phyloP scores from a whole-genome alignment of 1,140 invertebrate genomes.

The Drosophila orena region DNA sequence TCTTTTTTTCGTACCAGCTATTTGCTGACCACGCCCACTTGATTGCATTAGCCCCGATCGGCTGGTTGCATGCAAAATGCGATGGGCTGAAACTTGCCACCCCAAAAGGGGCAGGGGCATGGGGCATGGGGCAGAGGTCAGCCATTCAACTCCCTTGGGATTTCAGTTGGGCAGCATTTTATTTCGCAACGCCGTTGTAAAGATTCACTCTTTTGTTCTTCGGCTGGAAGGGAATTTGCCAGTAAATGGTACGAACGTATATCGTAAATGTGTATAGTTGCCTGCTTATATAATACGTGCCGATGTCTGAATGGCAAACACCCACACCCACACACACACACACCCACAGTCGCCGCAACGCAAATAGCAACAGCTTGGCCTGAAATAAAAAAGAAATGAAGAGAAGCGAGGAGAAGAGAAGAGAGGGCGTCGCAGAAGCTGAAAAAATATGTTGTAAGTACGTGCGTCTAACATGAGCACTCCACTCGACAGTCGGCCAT shows the following conservation, averaged over 20 bases:
- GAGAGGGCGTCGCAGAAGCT: constrained; percentile 20
- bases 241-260: constrained; percentile 7
- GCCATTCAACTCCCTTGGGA: constrained; percentile 23
- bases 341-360: constrained; percentile 27
- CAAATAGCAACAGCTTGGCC: constrained; percentile 67
- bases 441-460: constrained; percentile 53
- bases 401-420: too few species aligned
- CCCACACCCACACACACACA: background rate
- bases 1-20: background rate
- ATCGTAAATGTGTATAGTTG: constrained; percentile 20
- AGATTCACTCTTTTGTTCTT: constrained; percentile 43
- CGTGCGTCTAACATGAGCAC: constrained; percentile 47
- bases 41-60: constrained; percentile 57
- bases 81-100: background rate
- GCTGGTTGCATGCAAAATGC: constrained; percentile 37
- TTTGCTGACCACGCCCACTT: constrained; percentile 64
- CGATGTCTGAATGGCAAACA: constrained; percentile 51
- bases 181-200: constrained; percentile 38
- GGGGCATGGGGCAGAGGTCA: background rate
- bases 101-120: background rate
- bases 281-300: constrained; percentile 63
- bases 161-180: constrained; percentile 36
- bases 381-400: constrained; percentile 29
- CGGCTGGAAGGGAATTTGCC: background rate
- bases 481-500: constrained; percentile 25